Evolutionary conservation across 2,113 vertebrate species (phyloP), one percentile per base, ranked within the genome.

Genomic region (Gymnocephalus cernua): DNA sequence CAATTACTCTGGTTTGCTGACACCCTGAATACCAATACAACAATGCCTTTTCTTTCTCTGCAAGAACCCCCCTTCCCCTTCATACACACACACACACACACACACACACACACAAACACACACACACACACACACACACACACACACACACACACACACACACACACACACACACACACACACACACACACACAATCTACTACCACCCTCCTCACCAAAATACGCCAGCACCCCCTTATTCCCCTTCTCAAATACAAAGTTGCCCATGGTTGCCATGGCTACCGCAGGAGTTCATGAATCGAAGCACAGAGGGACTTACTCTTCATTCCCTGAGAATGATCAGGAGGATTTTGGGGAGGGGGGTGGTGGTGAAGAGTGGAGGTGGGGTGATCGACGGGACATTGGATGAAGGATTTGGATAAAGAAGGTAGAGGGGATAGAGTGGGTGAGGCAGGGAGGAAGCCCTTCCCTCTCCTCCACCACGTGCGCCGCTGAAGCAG

Each of bases 1-100:
- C 86, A 93, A 92, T 93, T 90, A 92, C 91, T 88, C 91, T 89
- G 83, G 86, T 87, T 89, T 92, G 82, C 81, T 88, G 88, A 91
- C 89, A 92, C 88, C 72, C 72, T 90, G 86, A 92, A 91, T 92
- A 90, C 88, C 89, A 90, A 88, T 25, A 89, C 88, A 91, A 93
- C 89, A 94, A 93, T 93, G 84, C 74, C 51, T 80, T 77, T 74
- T 82, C 86, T 90, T 74, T 84, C 83, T 47, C 67, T 62, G 45
- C 53, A 54, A 50, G 47, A 32, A 32, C 32, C 72, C 63, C 61
- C 70, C 44, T 50, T 35, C 25, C 13, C 29, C 7, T 10, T 38
- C 35, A 38, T 10, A 38, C 9, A 38, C 35, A 38, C 9, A 41
- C 6, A 11, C 38, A 41, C 10, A 41, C 38, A 35, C 35, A 32